Evolutionary conservation across 2,888 invertebrate species (phyloP), one percentile per base, ranked within the genome.

Genomic region (Drosophila falleni): DNA sequence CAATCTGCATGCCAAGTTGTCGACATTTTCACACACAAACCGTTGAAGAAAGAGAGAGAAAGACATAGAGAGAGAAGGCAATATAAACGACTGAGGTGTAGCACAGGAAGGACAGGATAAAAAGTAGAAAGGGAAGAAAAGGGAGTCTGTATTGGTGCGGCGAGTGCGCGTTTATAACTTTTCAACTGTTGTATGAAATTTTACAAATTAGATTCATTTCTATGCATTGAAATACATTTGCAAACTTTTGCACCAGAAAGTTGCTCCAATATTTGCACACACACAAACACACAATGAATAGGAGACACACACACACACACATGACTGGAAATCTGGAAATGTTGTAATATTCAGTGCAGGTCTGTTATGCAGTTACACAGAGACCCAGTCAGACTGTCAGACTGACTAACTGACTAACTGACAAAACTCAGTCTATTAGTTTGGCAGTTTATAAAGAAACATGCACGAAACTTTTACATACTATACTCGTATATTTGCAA

Each of bases 151-250:
- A 55, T 55, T 78, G 81, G 78, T 87, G 84, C 69, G 69, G 73
- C 64, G 80, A 89, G 84, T 84, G 89, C 88, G 86, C 89, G 80
- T 87, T 86, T 89, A 86, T 89, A 89, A 87, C 83, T 87, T 89
- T 89, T 87, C 82, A 85, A 88, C 86, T 86, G 86, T 86, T 86
- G 87, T 86, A 86, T 89, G 86, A 87, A 87, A 87, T 89, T 87
- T 87, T 88, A 89, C 89, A 87, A 87, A 87, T 87, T 87, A 89
- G 86, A 87, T 87, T 87, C 86, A 89, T 87, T 87, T 89, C 86
- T 87, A 87, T 87, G 86, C 86, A 87, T 87, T 82, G 86, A 89
- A 87, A 89, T 87, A 87, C 88, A 89, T 85, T 85, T 85, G 81
- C 84, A 89, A 85, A 85, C 70, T 89, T 56, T 85, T 85, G 78